A percentile compares a stretch with the other conserved stretches of the same genome.
Evolutionary conservation across 2,888 invertebrate genomes (phyloP).

Genomic region (Portevinia maculata): DNA sequence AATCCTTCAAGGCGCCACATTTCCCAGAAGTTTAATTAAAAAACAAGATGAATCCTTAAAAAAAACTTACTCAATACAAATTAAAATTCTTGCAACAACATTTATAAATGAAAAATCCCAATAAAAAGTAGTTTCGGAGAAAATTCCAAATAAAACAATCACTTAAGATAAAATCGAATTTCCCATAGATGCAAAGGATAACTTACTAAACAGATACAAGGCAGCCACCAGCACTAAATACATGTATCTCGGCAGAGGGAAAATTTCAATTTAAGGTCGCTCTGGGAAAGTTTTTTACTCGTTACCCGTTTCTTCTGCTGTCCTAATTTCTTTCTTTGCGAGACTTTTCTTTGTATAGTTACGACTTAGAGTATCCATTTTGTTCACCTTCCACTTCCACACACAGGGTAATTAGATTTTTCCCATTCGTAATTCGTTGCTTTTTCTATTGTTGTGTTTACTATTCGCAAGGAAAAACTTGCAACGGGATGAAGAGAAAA

Average conservation of each 20-base stretch:
- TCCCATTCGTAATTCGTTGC: constrained; percentile 22
- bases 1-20: no score
- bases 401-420: constrained; percentile 50
- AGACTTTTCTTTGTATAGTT: constrained; percentile 35
- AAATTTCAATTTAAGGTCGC: constrained; percentile 50
- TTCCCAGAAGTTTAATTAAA: no score
- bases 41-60: no score
- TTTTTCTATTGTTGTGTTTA: constrained; percentile 23
- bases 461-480: constrained; percentile 25
- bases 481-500: not conserved
- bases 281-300: constrained; percentile 26
- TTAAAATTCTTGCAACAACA: no score
- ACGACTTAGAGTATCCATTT: not conserved
- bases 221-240: not conserved
- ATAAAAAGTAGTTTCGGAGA: no score
- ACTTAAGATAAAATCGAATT: constrained; percentile 23
- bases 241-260: constrained; percentile 30
- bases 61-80: no score
- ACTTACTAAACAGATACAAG: constrained; percentile 10
- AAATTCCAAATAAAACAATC: no score
- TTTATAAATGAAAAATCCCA: no score
- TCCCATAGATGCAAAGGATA: constrained; percentile 33
- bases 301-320: not conserved
- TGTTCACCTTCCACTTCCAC: constrained; percentile 15
- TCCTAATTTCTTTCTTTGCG: constrained; percentile 39